phyloP scores from a whole-genome alignment of 2,113 vertebrate species.

The Tragelaphus strepsiceros region DNA sequence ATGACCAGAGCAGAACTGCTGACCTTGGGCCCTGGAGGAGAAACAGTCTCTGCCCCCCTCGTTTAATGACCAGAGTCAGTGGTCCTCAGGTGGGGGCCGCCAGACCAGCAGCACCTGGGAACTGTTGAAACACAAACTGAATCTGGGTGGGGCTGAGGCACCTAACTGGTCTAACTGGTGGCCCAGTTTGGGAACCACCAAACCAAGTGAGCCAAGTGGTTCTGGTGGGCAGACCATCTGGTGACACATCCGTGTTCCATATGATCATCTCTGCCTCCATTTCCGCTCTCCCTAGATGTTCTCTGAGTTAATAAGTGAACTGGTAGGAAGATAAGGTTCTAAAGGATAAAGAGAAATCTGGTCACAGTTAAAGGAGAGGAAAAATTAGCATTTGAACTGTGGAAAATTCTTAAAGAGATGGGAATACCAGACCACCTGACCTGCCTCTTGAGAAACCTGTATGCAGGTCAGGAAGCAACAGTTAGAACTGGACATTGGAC shows the following conservation, averaged over 20 bases:
- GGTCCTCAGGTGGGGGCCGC: neutral
- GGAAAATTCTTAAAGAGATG: neutral
- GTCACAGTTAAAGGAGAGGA: neutral
- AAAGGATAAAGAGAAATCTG: neutral
- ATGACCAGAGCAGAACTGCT: accelerated
- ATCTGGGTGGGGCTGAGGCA: too few species aligned
- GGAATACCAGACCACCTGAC: neutral
- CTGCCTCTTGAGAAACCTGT: neutral
- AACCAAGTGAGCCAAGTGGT: accelerated
- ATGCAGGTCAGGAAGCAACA: neutral
- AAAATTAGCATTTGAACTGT: neutral
- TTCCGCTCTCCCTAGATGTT: too few species aligned
- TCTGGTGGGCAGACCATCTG: accelerated
- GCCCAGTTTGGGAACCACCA: neutral
- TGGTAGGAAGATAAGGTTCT: neutral
- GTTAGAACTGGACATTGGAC: neutral
- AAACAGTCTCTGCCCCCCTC: accelerated
- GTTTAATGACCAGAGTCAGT: too few species aligned
- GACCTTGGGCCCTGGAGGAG: neutral
- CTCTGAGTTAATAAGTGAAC: neutral
- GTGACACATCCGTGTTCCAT: accelerated
- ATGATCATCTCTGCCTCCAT: accelerated
- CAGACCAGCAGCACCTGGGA: neutral
- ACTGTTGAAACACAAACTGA: neutral
- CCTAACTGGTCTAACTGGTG: accelerated